These are phyloP conservation scores for Artibeus jamaicensis DNA, from an alignment of 2,797 vertebrate species.

Conservation along the genomic window DNA sequence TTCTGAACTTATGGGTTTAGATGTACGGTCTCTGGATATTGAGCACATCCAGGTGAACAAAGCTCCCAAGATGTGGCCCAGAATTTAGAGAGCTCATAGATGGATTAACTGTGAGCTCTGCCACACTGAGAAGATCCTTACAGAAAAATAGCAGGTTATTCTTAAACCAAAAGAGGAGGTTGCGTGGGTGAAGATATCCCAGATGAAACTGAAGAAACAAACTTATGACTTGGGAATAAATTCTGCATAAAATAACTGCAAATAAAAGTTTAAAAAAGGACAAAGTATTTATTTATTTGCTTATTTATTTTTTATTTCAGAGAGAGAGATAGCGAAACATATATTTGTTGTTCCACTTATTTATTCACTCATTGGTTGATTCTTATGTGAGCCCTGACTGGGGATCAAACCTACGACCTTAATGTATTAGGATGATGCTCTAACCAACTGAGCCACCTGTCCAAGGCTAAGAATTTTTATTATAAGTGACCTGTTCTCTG, in stretches of 20 bases:
- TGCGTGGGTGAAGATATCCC: not conserved
- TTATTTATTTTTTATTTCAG: too few relatives aligned
- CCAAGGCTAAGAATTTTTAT: slow-evolving; percentile 21
- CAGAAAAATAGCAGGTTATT: not conserved
- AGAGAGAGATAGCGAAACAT: not conserved
- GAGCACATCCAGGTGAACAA: not conserved
- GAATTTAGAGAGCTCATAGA: not conserved
- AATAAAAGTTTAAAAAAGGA: not conserved
- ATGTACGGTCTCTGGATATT: not conserved
- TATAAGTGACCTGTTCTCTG: slow-evolving; percentile 31
- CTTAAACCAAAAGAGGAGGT: not conserved
- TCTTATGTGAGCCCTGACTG: not conserved
- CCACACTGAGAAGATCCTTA: not conserved
- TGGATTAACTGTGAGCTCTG: not conserved
- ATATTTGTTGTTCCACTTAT: not conserved
- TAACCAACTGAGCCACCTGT: not conserved
- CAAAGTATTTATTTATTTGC: not conserved
- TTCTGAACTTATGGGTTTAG: not conserved
- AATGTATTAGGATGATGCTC: not conserved
- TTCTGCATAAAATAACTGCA: not conserved
- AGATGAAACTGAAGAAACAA: not conserved
- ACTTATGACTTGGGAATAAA: not conserved
- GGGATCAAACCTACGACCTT: not conserved
- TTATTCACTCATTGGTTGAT: not conserved
- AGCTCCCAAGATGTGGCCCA: not conserved